Conservation (phyloP, 2,888 invertebrate genomes). For the Phlogophora meticulosa region DNA sequence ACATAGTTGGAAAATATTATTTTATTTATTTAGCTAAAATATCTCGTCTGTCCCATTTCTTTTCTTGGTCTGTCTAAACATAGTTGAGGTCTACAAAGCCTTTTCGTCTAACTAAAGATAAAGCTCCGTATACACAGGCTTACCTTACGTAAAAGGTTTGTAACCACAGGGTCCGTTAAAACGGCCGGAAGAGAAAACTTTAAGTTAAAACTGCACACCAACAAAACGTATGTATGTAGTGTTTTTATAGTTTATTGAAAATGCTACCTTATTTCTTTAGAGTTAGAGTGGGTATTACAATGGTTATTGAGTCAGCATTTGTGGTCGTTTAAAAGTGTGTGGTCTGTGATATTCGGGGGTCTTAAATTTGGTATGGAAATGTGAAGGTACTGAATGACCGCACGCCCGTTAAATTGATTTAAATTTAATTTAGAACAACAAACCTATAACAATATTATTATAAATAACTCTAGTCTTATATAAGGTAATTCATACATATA, state of each 20-base stretch:
- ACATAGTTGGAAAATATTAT: no score
- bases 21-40: no score
- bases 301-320: background rate
- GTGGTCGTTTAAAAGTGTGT: background rate
- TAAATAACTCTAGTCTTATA: no score
- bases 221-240: background rate
- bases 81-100: no score
- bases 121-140: slow-evolving; percentile 1
- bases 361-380: slow-evolving; percentile 9
- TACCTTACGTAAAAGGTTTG: slow-evolving; percentile 16
- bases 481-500: no score
- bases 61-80: no score
- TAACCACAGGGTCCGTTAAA: slow-evolving; percentile 37
- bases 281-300: background rate
- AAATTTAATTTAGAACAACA: background rate
- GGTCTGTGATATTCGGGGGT: background rate
- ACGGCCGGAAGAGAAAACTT: slow-evolving; percentile 47
- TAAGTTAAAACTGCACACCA: slow-evolving; percentile 32
- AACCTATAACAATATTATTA: no score
- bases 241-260: background rate
- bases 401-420: background rate
- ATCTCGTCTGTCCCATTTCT: no score
- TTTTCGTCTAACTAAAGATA: background rate
- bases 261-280: background rate
- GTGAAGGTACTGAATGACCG: background rate